Evolutionary conservation across 1,140 invertebrate species (phyloP).

Genomic region (Leptestheria dahalacensis): DNA sequence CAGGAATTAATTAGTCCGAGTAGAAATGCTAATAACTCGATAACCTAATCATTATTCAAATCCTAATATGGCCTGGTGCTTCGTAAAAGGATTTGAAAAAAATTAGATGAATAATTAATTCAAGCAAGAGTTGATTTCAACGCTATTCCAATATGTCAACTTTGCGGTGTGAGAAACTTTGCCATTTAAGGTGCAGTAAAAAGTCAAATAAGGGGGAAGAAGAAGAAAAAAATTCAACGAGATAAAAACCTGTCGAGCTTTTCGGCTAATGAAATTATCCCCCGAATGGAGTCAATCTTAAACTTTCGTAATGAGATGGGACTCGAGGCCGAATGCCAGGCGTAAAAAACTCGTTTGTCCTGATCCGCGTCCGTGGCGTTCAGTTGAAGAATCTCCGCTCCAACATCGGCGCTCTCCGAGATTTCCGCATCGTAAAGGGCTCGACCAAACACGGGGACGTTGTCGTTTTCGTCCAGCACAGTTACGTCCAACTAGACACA

Average conservation of each 20-base stretch:
- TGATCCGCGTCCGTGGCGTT: constrained; percentile 53
- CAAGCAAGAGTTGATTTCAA: no score
- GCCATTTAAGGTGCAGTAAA: no score
- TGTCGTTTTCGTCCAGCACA: constrained; percentile 70
- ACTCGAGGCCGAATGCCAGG: constrained; percentile 55
- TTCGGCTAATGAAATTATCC: constrained; percentile 49
- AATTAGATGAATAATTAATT: no score
- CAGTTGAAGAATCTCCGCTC: constrained; percentile 45
- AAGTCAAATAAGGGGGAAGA: no score
- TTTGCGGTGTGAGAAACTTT: no score
- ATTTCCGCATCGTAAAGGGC: constrained; percentile 53
- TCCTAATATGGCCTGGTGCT: no score
- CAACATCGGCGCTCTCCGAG: constrained; percentile 48
- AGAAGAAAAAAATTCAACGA: no score
- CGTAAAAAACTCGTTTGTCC: constrained; percentile 55
- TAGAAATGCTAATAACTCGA: not conserved
- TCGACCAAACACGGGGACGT: constrained; percentile 56
- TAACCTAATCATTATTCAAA: no score
- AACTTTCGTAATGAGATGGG: constrained; percentile 58
- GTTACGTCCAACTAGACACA: constrained; percentile 42
- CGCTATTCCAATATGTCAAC: no score
- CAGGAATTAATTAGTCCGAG: not conserved
- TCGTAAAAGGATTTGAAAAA: no score
- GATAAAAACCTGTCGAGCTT: constrained; percentile 47
- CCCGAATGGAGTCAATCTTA: constrained; percentile 59